Evolutionary conservation across 37 sponge, comb jelly and placozoan species (phyloP).

Genomic region (Chondrosia reniformis): DNA sequence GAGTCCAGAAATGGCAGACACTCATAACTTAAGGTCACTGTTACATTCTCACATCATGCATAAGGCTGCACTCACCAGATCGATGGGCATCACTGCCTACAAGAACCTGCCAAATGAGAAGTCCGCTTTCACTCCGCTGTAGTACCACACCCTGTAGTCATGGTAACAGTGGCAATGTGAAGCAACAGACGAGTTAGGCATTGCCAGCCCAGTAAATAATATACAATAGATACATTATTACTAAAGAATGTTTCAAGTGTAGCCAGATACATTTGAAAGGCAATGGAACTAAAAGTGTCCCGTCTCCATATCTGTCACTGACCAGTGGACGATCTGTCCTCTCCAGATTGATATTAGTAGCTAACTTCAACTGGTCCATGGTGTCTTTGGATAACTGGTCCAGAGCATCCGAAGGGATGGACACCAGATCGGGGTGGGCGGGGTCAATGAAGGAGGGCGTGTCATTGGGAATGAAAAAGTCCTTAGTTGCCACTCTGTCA

Average conservation of each 20-base stretch:
- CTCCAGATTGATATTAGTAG: slow-evolving; percentile 53
- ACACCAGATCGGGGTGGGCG: slow-evolving; percentile 19
- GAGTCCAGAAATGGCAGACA: background rate
- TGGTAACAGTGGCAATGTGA: background rate
- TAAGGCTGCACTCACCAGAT: slow-evolving; percentile 38
- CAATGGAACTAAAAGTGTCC: background rate
- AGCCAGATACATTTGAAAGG: background rate
- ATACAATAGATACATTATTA: background rate
- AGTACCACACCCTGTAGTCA: background rate
- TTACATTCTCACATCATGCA: background rate
- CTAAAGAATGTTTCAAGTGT: background rate
- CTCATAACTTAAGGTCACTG: background rate
- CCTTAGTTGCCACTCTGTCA: slow-evolving; percentile 68
- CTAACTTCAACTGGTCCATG: slow-evolving; percentile 36
- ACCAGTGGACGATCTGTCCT: slow-evolving; percentile 71
- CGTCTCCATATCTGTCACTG: background rate
- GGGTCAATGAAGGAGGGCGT: slow-evolving; percentile 12
- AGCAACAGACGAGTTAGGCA: too few species aligned
- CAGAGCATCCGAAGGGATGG: slow-evolving; percentile 1
- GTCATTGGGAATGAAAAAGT: slow-evolving; percentile 49
- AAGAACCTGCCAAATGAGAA: slow-evolving; percentile 55
- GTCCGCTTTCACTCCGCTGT: slow-evolving; percentile 11
- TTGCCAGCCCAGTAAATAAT: background rate
- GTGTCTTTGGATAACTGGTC: slow-evolving; percentile 6
- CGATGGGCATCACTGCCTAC: slow-evolving; percentile 63